Percentiles rank a stretch among this genome's conserved stretches.
Conservation (phyloP, 2,888 invertebrate species). For the Ypsolopha scabrella region DNA sequence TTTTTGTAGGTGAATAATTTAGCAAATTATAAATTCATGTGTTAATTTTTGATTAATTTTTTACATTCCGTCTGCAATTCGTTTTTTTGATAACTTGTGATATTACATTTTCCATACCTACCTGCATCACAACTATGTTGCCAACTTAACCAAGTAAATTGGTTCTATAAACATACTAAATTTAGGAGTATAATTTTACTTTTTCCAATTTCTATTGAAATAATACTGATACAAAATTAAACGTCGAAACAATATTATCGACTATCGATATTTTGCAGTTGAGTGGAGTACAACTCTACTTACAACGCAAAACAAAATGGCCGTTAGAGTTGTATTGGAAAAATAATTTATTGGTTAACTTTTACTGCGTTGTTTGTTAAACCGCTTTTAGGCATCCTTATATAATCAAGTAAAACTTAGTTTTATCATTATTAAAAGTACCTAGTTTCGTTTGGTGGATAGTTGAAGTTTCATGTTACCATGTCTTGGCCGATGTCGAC, state of each 20-base stretch:
- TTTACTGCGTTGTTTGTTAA: background rate
- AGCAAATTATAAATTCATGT: too few relatives aligned
- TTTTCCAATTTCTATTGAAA: background rate
- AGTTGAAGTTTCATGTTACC: slow-evolving; percentile 3
- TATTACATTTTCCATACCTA: too few relatives aligned
- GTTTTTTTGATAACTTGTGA: too few relatives aligned
- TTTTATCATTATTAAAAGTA: background rate
- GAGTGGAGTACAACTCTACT: background rate
- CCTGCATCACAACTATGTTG: too few relatives aligned
- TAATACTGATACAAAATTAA: too few relatives aligned
- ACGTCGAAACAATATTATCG: background rate
- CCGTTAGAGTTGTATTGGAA: slow-evolving; percentile 11
- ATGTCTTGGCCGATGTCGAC: slow-evolving; percentile 58
- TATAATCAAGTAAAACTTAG: background rate
- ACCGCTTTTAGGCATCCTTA: background rate
- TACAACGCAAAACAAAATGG: slow-evolving; percentile 18
- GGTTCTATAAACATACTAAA: too few relatives aligned
- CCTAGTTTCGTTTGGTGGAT: background rate
- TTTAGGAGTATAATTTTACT: too few relatives aligned
- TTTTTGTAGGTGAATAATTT: too few relatives aligned
- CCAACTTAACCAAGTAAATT: too few relatives aligned
- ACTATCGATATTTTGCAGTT: background rate
- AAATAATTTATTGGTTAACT: background rate
- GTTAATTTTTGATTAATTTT: too few relatives aligned
- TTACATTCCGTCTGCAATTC: too few relatives aligned